Evolutionary conservation across 2,113 vertebrate species (phyloP).

Genomic region (Dasypus novemcinctus): DNA sequence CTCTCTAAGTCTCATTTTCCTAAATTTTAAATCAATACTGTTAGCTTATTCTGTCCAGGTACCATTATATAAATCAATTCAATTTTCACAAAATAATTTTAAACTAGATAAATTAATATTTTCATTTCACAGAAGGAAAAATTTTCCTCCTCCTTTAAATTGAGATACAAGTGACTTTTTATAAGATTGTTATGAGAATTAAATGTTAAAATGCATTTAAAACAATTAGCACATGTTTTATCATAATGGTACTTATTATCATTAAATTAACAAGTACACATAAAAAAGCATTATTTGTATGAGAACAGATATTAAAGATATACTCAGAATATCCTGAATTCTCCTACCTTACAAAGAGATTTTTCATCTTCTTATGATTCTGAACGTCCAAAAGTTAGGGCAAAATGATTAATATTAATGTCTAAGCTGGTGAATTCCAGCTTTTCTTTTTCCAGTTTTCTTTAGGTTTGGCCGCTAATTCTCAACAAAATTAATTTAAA

Average conservation of each 20-base stretch:
- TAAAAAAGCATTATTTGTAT: neutral
- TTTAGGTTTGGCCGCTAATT: neutral
- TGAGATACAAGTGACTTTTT: neutral
- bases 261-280: neutral
- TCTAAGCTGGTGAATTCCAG: neutral
- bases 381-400: neutral
- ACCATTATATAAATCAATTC: neutral
- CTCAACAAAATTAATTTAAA: neutral
- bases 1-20: neutral
- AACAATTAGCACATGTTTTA: neutral
- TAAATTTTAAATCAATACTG: neutral
- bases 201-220: neutral
- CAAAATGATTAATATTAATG: neutral
- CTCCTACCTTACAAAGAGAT: too few relatives aligned
- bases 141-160: neutral
- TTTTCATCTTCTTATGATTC: neutral
- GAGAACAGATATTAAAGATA: neutral
- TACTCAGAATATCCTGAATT: neutral
- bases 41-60: neutral
- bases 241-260: neutral
- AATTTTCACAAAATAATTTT: neutral
- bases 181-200: neutral
- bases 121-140: conserved; percentile 10
- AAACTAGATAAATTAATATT: neutral
- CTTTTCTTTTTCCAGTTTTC: neutral